Evolutionary conservation across 2,797 vertebrate genomes (phyloP).

Genomic region (Semotilus atromaculatus): DNA sequence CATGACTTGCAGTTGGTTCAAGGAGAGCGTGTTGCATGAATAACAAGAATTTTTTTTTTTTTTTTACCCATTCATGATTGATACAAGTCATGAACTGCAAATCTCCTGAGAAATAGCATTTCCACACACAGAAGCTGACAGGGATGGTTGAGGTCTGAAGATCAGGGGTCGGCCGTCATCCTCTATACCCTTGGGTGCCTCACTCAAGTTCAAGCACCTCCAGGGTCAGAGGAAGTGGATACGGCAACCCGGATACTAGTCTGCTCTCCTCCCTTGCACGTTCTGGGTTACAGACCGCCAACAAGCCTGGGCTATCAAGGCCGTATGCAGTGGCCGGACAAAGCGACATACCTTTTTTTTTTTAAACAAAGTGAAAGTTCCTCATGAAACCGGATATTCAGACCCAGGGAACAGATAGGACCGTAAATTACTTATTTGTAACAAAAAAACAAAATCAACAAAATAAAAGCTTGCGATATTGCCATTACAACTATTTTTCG

Average conservation of each 20-base stretch:
- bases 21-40: not conserved
- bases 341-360: no score
- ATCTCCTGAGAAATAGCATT: not conserved
- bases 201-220: no score
- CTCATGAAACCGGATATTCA: fast-evolving
- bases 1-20: not conserved
- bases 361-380: not conserved
- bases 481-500: not conserved
- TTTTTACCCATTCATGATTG: not conserved
- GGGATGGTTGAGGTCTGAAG: not conserved
- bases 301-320: no score
- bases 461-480: not conserved
- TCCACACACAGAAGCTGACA: not conserved
- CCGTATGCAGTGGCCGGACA: no score
- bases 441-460: no score
- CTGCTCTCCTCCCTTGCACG: not conserved
- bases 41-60: no score
- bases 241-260: not conserved
- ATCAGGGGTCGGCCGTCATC: not conserved
- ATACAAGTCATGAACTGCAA: not conserved
- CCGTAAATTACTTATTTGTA: not conserved
- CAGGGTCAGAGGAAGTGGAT: no score
- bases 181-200: no score
- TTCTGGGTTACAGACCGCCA: not conserved
- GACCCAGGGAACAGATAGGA: not conserved